Evolutionary conservation across 1,140 invertebrate species (phyloP), one percentile per base, ranked within the genome.

Genomic region (Elymnias hypermnestra): DNA sequence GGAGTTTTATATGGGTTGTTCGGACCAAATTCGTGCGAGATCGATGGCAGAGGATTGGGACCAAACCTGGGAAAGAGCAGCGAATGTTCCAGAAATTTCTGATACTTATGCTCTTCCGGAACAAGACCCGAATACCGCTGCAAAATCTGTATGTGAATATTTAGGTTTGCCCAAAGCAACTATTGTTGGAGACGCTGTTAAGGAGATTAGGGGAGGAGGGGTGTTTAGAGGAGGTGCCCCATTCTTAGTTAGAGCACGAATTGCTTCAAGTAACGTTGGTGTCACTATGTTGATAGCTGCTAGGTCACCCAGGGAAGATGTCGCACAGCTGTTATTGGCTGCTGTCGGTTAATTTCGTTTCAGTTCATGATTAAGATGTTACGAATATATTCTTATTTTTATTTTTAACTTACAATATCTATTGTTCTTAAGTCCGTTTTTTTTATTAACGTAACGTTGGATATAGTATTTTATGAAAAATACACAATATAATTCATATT

Each of bases 251-350:
- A 86, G 93, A 40, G 94, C 95, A 5, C 94, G 95, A 72, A 71
- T 98, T 29, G 96, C 94, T 0, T 94, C 93, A 0, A 74, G 95
- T n/a, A 88, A 88, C 8, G 91, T 89, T 21, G 93, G 92, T 13
- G 95, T 93, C 0, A 93, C 92, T 0, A 92, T 94, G 89, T 89
- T 93, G 54, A 82, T 93, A 53, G 88, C 88, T 1, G 89, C 92
- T 14, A 74, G 91, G 35, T 92, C 91, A 25, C 87, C 86, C 12
- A 87, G 92, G 59, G 88, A 91, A 58, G 89, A 93, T 50, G 85
- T 90, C 86, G 94, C 95, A 2, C 95, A 98, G 79, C 88, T 99
- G 3, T 91, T 99, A 47, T 90, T 94, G 39, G 92, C 94, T 6
- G 91, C 94, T 31, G 92, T 97, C 52, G 95, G 94, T 74, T 97